Base-by-base conservation (phyloP, 2,888 invertebrate species). In the Machimus atricapillus region DNA sequence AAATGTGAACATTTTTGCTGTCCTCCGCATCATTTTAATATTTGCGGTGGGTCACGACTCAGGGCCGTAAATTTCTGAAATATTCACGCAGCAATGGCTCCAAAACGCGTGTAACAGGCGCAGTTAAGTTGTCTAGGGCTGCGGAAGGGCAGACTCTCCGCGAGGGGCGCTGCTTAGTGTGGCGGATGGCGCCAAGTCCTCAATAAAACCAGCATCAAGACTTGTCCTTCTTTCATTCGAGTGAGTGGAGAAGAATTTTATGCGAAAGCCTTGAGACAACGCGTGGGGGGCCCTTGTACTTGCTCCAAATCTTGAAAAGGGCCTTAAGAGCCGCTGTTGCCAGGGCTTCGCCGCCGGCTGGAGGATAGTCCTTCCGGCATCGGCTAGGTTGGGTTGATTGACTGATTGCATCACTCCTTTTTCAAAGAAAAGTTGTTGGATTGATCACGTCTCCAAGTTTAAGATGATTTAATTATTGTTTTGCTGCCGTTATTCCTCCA, bases 171-270 rank as follows among this genome's bases (percentile, higher is more conserved):
- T 31, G 16, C 37, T 37, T 34, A 86, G 34, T 34, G 37, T 34
- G 85, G 14, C 9, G 52, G 19, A 66, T 86, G 86, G 86, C 86
- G 86, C 86, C 86, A 40, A 78, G 86, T 43, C 78, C 16, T 58
- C 86, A 79, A 86, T 86, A 86, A 86, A 86, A 79, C 23, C 34
- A 66, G 66, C 66, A 27, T 66, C 66, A 46, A 58, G 40, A 7
- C 43, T 78, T 66, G 52, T 66, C 19, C 66, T 86, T 76, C 37
- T 86, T 27, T 85, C n/a, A n/a, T 73, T 66, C 8, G 27, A 9
- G 74, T 85, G 14, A 40, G 40, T 73, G 23, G 66, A 27, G 19
- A n/a, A 27, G 43, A 74, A 81, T 83, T 83, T 83, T 83, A 66
- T 58, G 66, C 31, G 79, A 79, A 8, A 52, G 79, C 79, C 79